These are phyloP conservation scores for Zaprionus africanus DNA, from an alignment of 1,140 invertebrate species.

Conservation along the genomic window DNA sequence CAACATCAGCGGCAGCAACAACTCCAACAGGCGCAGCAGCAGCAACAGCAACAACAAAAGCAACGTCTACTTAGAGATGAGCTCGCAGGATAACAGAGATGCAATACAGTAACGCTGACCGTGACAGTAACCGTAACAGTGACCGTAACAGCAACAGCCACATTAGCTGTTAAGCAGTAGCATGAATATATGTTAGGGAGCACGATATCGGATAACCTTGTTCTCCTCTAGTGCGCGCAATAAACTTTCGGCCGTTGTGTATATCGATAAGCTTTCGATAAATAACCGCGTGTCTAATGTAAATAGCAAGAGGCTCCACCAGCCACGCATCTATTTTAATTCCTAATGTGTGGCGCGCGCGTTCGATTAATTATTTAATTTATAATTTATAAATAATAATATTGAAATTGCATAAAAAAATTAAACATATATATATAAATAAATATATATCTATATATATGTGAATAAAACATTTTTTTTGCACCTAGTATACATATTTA, in stretches of 20 bases:
- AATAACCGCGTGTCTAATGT: slow-evolving; percentile 19
- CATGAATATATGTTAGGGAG: slow-evolving; percentile 16
- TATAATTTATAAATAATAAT: slow-evolving; percentile 10
- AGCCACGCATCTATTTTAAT: slow-evolving; percentile 39
- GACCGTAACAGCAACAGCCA: slow-evolving; percentile 9
- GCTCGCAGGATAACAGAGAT: not conserved
- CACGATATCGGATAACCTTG: not conserved
- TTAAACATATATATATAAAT: slow-evolving; percentile 2
- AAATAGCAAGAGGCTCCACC: slow-evolving; percentile 40
- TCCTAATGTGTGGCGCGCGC: slow-evolving; percentile 42
- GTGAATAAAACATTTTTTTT: slow-evolving; percentile 35
- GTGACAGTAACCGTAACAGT: not conserved
- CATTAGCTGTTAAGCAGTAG: slow-evolving; percentile 24
- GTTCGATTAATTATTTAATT: slow-evolving; percentile 17
- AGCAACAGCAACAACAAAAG: slow-evolving; percentile 20
- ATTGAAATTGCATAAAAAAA: slow-evolving; percentile 19
- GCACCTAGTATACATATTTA: slow-evolving; percentile 42
- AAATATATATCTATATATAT: slow-evolving; percentile 7
- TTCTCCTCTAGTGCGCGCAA: not conserved
- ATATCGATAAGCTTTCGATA: slow-evolving; percentile 19
- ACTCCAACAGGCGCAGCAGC: slow-evolving; percentile 6
- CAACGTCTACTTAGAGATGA: slow-evolving; percentile 23
- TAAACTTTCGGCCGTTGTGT: slow-evolving; percentile 3
- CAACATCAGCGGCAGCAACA: slow-evolving; percentile 23
- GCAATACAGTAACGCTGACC: slow-evolving; percentile 11